Evolutionary conservation across 2,888 invertebrate species (phyloP), one percentile per base, ranked within the genome.

Genomic region (Drosophila subquinaria): DNA sequence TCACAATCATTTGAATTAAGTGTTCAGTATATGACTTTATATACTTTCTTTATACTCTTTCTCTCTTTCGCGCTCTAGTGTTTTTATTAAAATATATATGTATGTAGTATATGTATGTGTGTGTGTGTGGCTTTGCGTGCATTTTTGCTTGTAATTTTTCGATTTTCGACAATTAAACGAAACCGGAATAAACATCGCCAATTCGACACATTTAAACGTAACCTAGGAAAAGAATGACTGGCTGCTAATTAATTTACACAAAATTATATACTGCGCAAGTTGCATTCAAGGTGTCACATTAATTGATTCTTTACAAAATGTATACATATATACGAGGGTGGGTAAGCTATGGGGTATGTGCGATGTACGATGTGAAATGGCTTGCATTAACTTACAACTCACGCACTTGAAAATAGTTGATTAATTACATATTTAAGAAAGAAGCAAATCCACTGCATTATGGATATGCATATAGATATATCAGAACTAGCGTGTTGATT

Each of bases 1-100:
- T 85, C 90, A 85, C 84, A 85, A 89, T 85, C 90, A 77, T 85
- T 89, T 85, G 86, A 85, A 89, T 89, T 89, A 89, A 84, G 65
- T 81, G 65, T 73, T 64, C 61, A 69, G 82, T 69, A 73, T 70
- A 72, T 69, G 47, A 50, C 52, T 70, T 55, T 65, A 71, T 78
- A 78, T 67, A 75, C 65, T 67, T 63, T 27, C 64, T 62, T 27
- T 13, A 20, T 15, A n/a, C 35, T 52, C 50, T 43, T 42, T 56
- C 63, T 51, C 60, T 53, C 62, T 48, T 8, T 23, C 15, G 5
- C n/a, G 35, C 40, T 60, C 48, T 57, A 50, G n/a, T 61, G 47
- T 50, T 40, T 42, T 52, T 59, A 81, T 62, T 73, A 48, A 51
- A 73, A 77, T 69, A 76, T 69, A 68, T 76, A 30, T 66, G 20